These are phyloP conservation scores for Kryptolebias ocellatus DNA, from an alignment of 2,797 vertebrate species.

Conservation along the genomic window DNA sequence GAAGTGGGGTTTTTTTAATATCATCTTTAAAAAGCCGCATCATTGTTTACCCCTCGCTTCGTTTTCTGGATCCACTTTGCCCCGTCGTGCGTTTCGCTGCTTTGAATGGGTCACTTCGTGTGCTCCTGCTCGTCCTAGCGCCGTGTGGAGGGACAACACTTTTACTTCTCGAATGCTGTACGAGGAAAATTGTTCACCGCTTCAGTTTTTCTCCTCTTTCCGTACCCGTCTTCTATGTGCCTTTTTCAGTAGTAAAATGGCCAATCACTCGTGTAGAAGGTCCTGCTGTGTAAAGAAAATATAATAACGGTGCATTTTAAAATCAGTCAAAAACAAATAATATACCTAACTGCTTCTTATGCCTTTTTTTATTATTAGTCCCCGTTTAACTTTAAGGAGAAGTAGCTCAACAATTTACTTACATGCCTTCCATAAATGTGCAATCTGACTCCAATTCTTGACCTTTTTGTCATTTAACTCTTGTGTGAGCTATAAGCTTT, in stretches of 20 bases:
- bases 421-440: background rate
- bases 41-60: too few relatives aligned
- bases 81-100: too few relatives aligned
- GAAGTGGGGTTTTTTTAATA: too few relatives aligned
- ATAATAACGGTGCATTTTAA: background rate
- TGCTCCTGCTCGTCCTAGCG: background rate
- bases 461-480: background rate
- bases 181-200: background rate
- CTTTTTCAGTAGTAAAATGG: conserved; percentile 1
- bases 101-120: background rate
- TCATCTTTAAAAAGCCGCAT: too few relatives aligned
- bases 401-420: background rate
- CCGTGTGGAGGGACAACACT: background rate
- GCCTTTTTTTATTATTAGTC: too few relatives aligned
- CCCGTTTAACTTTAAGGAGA: background rate
- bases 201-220: background rate
- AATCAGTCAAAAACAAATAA: too few relatives aligned
- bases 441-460: background rate
- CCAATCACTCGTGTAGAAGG: background rate
- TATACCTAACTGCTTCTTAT: too few relatives aligned
- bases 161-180: background rate
- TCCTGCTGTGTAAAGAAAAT: background rate
- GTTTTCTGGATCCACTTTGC: too few relatives aligned
- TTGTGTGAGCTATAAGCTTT: background rate
- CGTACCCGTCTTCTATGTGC: background rate